These are phyloP conservation scores for Micrastur ruficollis DNA, from an alignment of 2,797 vertebrate species.

Conservation along the genomic window DNA sequence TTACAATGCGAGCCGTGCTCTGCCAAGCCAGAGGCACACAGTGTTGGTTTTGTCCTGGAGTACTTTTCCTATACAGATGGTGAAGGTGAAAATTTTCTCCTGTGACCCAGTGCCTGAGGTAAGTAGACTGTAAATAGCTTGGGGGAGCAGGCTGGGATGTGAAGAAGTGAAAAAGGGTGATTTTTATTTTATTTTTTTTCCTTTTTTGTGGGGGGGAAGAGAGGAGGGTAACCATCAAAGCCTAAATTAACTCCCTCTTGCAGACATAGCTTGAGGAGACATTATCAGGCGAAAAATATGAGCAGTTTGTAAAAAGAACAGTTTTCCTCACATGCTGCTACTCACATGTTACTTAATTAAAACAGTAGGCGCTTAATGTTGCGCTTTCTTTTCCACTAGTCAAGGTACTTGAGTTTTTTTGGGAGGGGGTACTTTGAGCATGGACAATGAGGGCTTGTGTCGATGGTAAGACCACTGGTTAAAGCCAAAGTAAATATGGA, in stretches of 20 bases:
- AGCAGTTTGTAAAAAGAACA: not conserved
- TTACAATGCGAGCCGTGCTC: not conserved
- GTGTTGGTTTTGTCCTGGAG: constrained; percentile 29
- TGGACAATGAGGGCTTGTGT: constrained; percentile 36
- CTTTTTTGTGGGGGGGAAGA: not conserved
- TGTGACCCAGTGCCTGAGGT: constrained; percentile 6
- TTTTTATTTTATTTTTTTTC: not conserved
- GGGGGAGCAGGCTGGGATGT: not conserved
- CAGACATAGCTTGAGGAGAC: not conserved
- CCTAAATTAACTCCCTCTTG: not conserved
- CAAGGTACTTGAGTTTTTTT: not conserved
- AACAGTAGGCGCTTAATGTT: not conserved
- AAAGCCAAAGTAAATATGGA: constrained; percentile 11
- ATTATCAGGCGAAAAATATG: not conserved
- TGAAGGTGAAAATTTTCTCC: not conserved
- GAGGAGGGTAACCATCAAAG: not conserved
- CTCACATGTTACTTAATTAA: not conserved
- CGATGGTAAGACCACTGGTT: not conserved
- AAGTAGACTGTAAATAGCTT: constrained; percentile 10
- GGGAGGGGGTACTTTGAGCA: not conserved
- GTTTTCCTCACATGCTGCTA: not conserved
- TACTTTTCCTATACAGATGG: constrained; percentile 56
- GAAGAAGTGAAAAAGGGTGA: not conserved
- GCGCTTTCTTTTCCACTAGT: not conserved
- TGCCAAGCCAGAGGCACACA: not conserved